Conservation (phyloP, 2,888 invertebrate species). For the Habrosyne pyritoides region DNA sequence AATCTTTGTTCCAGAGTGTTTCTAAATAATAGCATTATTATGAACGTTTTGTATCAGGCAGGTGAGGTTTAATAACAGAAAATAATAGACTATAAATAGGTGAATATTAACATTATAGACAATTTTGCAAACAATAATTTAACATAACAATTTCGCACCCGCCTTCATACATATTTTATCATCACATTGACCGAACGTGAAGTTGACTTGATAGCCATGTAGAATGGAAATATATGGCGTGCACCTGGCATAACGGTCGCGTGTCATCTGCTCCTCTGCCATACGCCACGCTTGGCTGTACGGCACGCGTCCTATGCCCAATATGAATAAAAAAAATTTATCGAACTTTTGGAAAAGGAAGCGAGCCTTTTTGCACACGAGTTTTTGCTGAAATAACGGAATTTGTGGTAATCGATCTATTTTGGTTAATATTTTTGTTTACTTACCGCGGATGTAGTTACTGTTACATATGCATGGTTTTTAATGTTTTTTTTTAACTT, state of each 20-base stretch:
- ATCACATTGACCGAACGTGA: constrained; percentile 1
- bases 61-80: neutral
- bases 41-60: neutral
- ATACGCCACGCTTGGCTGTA: constrained; percentile 78
- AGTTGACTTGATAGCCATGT: constrained; percentile 13
- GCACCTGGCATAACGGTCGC: constrained; percentile 83
- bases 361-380: constrained; percentile 28
- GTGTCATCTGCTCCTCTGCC: constrained; percentile 79
- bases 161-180: neutral
- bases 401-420: constrained; percentile 15
- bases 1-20: too few relatives aligned
- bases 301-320: constrained; percentile 63
- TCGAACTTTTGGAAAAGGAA: constrained; percentile 35
- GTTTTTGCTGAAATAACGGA: constrained; percentile 37
- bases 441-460: neutral
- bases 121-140: neutral
- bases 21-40: too few relatives aligned
- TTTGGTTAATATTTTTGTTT: neutral
- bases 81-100: neutral
- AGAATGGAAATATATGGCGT: constrained; percentile 33
- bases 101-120: neutral
- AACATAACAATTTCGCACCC: neutral
- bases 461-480: neutral
- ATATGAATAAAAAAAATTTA: constrained; percentile 32
- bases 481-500: too few relatives aligned